Evolutionary conservation across 2,113 vertebrate genomes (phyloP), one percentile per base, ranked within the genome.

Genomic region (Acanthochromis polyacanthus): DNA sequence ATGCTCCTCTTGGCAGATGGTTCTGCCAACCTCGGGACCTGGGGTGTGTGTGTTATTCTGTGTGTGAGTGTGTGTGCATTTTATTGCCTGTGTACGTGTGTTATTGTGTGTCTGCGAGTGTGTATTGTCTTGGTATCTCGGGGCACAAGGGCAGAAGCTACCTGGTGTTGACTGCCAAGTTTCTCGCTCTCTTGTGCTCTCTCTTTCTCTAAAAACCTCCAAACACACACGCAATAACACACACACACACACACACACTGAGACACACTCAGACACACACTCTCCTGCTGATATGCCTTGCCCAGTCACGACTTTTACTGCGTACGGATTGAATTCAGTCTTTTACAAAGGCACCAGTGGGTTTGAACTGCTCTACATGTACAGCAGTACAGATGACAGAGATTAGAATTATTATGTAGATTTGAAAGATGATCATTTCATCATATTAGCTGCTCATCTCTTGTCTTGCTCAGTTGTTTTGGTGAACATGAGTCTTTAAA

Each of bases 1-100:
- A 78, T 88, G 88, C 88, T 88, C 82, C 82, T 85, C 76, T 89
- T 90, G 92, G 94, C 93, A 91, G 91, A 91, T 90, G 89, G 89
- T 77, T 89, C 78, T 86, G 84, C 75, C 86, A 89, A 90, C 87
- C 86, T 66, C 17, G 53, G 67, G 88, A 75, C 64, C 63, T 38
- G 78, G 79, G 5, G 69, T 71, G 53, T 40, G 38, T 71, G 25
- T 48, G 57, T 25, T 25, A 25, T 25, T 25, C 25, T 57, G 71
- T 38, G 75, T 75, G 58, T 46, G 76, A 59, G 57, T 65, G 57
- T 69, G 70, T 63, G 79, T 43, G 38, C 38, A 36, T 58, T 36
- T 36, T 36, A 36, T 9, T 36, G 22, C 15, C 38, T 38, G 70
- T 30, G 30, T 30, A 6, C 6, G 3, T 30, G 4, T 30, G 30